These are phyloP conservation scores for Calliphora vomitoria DNA, from an alignment of 2,888 invertebrate genomes.

Conservation along the genomic window DNA sequence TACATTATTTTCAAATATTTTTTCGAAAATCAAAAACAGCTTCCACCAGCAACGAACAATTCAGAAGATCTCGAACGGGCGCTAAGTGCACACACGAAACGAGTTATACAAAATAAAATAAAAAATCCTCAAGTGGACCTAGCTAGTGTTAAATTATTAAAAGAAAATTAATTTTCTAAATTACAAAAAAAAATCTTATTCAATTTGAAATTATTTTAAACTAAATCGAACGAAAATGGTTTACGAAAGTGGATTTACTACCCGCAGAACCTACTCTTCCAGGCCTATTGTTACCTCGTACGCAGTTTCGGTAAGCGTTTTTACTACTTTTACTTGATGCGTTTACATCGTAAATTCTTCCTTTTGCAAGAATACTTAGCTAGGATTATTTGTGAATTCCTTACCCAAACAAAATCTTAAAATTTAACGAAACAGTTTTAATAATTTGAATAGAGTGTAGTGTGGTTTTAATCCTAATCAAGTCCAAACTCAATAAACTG, in stretches of 20 bases:
- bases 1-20: slow-evolving; percentile 73
- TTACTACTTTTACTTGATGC: slow-evolving; percentile 21
- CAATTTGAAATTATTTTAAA: slow-evolving; percentile 53
- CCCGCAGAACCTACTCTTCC: slow-evolving; percentile 91
- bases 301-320: slow-evolving; percentile 91
- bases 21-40: slow-evolving; percentile 81
- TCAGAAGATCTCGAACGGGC: slow-evolving; percentile 85
- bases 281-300: slow-evolving; percentile 89
- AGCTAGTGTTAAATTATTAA: slow-evolving; percentile 75
- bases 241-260: slow-evolving; percentile 96
- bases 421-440: slow-evolving; percentile 14
- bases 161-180: slow-evolving; percentile 59
- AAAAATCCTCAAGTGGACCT: slow-evolving; percentile 51
- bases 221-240: slow-evolving; percentile 88
- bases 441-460: slow-evolving; percentile 63
- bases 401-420: slow-evolving; percentile 4
- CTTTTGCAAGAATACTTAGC: slow-evolving; percentile 35
- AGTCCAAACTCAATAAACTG: not conserved
- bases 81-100: slow-evolving; percentile 82
- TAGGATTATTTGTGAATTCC: slow-evolving; percentile 43
- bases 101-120: slow-evolving; percentile 75
- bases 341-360: slow-evolving; percentile 20
- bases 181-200: slow-evolving; percentile 20
- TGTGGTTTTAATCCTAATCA: slow-evolving; percentile 63
- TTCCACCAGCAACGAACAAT: slow-evolving; percentile 76